Evolutionary conservation across 2,113 vertebrate species (phyloP).

Genomic region (Coryphaenoides rupestris): DNA sequence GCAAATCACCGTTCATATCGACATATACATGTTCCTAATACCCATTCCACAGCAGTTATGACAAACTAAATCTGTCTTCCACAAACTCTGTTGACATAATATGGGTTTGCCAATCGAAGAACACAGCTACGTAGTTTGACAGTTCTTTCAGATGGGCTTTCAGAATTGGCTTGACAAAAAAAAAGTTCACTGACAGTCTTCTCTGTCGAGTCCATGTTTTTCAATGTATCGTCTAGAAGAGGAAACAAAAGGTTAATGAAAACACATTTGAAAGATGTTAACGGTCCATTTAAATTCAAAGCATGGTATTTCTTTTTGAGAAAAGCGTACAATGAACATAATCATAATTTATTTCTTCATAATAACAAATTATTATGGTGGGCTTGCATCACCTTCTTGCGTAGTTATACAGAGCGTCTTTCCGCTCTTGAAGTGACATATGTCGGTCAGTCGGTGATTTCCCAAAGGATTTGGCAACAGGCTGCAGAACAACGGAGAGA

Average conservation of each 20-base stretch:
- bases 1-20: conserved; percentile 69
- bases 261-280: not conserved
- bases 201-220: conserved; percentile 69
- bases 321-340: not conserved
- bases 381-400: conserved; percentile 81
- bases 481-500: conserved; percentile 56
- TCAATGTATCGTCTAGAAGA: conserved; percentile 71
- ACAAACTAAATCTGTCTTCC: conserved; percentile 42
- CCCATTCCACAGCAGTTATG: conserved; percentile 23
- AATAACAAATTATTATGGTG: not conserved
- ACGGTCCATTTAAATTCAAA: not conserved
- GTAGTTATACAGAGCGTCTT: conserved; percentile 87
- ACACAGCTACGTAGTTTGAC: conserved; percentile 47
- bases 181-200: conserved; percentile 59
- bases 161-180: conserved; percentile 40
- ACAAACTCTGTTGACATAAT: conserved; percentile 52
- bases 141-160: conserved; percentile 43
- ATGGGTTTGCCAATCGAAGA: conserved; percentile 59
- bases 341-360: not conserved
- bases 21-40: conserved; percentile 57
- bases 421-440: conserved; percentile 92
- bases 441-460: conserved; percentile 87
- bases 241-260: not conserved
- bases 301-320: not conserved
- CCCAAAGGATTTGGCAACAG: conserved; percentile 79